A percentile compares a stretch with the other conserved stretches of the same genome.
Evolutionary conservation across 1,140 invertebrate species (phyloP).

Genomic region (Copidosoma floridanum): DNA sequence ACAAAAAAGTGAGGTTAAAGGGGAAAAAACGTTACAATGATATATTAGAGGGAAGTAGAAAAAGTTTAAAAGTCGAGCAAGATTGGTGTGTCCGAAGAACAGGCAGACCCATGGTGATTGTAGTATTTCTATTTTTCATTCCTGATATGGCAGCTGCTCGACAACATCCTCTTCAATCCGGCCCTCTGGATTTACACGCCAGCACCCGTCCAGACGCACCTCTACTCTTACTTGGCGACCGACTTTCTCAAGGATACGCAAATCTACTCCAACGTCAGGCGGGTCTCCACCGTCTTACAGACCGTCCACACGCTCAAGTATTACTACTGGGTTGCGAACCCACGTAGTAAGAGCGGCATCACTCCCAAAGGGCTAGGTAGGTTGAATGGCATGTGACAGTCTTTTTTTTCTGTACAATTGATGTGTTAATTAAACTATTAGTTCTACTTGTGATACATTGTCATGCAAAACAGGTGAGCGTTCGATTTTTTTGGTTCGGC

Average conservation of each 20-base stretch:
- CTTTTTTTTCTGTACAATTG: no score
- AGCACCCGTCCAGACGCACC: conserved; percentile 90
- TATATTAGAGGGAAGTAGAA: conserved; percentile 13
- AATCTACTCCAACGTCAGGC: conserved; percentile 94
- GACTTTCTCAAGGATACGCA: conserved; percentile 97
- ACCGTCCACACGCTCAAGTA: conserved; percentile 98
- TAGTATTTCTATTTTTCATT: conserved; percentile 77
- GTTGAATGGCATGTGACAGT: no score
- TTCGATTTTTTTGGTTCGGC: no score
- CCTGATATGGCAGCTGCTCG: conserved; percentile 89
- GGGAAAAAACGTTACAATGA: neutral
- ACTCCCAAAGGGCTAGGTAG: conserved; percentile 91
- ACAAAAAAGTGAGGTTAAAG: neutral
- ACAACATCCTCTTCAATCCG: conserved; percentile 98
- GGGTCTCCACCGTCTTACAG: conserved; percentile 95
- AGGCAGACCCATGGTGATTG: conserved; percentile 63
- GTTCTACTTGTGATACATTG: no score
- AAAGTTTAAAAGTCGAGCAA: conserved; percentile 48
- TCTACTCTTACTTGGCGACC: conserved; percentile 96
- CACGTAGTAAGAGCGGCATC: conserved; percentile 90
- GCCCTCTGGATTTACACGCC: conserved; percentile 98
- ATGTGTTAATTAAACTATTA: no score
- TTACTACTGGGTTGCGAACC: conserved; percentile 98
- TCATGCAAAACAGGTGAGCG: no score
- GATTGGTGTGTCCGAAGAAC: conserved; percentile 60